A percentile compares a stretch with the other conserved stretches of the same genome.
phyloP scores from a whole-genome alignment of 2,888 invertebrate genomes.

The Hypercompe scribonia region DNA sequence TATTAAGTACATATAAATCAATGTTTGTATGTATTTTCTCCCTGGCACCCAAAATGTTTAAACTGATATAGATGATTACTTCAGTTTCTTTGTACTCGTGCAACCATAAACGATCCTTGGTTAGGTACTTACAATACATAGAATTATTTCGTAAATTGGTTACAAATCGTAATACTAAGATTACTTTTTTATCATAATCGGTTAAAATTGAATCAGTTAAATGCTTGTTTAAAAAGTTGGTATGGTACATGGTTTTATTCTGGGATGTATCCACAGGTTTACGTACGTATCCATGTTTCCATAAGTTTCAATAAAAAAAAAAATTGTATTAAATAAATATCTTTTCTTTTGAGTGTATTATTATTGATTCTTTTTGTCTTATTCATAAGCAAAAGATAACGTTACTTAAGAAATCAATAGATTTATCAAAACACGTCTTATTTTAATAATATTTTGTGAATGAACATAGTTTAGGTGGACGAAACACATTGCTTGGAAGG shows the following conservation, averaged over 20 bases:
- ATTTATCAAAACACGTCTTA: not conserved
- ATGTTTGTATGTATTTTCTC: no score
- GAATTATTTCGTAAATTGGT: no score
- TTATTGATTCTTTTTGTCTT: not conserved
- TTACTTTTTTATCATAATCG: no score
- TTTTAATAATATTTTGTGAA: slow-evolving; percentile 8
- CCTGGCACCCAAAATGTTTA: no score
- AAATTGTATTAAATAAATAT: not conserved
- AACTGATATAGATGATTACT: no score
- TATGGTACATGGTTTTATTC: not conserved
- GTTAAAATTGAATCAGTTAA: not conserved
- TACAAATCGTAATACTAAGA: no score
- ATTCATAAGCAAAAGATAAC: slow-evolving; percentile 1
- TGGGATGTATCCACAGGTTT: not conserved
- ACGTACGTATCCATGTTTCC: not conserved
- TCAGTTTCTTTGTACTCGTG: no score
- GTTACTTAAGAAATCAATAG: not conserved
- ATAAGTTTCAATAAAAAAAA: not conserved
- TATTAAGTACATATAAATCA: no score
- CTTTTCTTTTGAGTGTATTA: not conserved
- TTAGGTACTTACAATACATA: no score
- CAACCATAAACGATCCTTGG: no score
- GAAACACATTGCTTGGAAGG: slow-evolving; percentile 27
- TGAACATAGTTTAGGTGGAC: slow-evolving; percentile 39
- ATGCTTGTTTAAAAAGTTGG: not conserved